Evolutionary conservation across 2,797 vertebrate species (phyloP), one percentile per base, ranked within the genome.

Genomic region (Eulemur albifrons): DNA sequence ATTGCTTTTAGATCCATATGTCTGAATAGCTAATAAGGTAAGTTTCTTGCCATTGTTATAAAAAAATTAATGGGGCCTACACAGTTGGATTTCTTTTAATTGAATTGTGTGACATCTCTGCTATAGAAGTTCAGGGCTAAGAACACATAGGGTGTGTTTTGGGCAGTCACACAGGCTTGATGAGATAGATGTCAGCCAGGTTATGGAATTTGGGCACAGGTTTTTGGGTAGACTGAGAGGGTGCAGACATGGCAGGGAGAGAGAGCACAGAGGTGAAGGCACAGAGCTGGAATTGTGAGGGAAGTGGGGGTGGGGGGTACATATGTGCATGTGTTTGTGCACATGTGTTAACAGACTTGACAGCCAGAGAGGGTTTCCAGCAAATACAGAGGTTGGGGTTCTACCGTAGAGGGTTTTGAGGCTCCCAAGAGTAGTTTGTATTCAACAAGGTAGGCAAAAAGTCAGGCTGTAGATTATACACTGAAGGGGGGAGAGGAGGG

Each of bases 21-120:
- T 96, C 65, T 90, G 52, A 87, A 75, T 32, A 79, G 18, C n/a
- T 93, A 94, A 43, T 75, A 81, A 89, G 27, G 20, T 65, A 43
- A 79, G n/a, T 95, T 93, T 18, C 15, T 95, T 89, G 52, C 30
- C 45, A 94, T 73, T 90, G 54, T 92, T 81, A 72, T 61, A 88
- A 94, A 96, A 54, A 81, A 79, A 63, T 25, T 40, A 85, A 85
- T 52, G 14, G 50, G 10, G 14, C 54, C 57, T 72, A 52, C 35
- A 72, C 6, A 84, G 57, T 54, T 84, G 38, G 32, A 67, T 96
- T 89, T 95, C 52, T 79, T 18, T 7, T 81, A 84, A 81, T 32
- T 95, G 38, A 57, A 87, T 73, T 63, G 57, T 63, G 25, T 92
- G 81, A 72, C 11, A 77, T 85, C 52, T 79, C 20, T 86, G 52